Evolutionary conservation across 2,797 vertebrate species (phyloP).

Genomic region (Chanos chanos): DNA sequence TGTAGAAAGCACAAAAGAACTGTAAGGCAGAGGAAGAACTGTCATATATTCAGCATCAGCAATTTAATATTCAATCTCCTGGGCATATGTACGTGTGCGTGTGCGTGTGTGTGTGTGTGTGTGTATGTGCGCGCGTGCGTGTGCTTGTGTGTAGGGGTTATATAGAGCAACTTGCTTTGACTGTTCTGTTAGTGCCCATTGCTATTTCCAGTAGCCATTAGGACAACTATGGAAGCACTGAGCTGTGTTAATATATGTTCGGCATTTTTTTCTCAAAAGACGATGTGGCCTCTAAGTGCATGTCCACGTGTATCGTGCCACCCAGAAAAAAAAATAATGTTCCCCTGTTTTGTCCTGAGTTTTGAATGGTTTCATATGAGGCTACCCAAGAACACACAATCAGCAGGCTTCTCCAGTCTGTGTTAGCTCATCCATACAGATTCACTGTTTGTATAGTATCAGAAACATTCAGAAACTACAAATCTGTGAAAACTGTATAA

Average conservation of each 20-base stretch:
- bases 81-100: constrained; percentile 27
- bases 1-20: constrained; percentile 63
- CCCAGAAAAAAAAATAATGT: not conserved
- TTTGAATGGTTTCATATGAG: not conserved
- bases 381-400: not conserved
- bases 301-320: not conserved
- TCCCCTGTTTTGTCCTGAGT: constrained; percentile 2
- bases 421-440: not conserved
- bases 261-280: not conserved
- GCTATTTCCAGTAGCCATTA: constrained; percentile 48
- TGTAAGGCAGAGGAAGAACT: constrained; percentile 51
- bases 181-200: constrained; percentile 48
- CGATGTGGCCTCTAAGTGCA: not conserved
- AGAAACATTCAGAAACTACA: not conserved
- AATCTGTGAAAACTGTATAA: not conserved
- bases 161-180: no score
- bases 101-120: no score
- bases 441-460: not conserved
- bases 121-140: no score
- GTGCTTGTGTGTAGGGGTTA: no score
- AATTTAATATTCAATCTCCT: constrained; percentile 55
- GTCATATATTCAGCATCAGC: constrained; percentile 57
- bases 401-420: not conserved
- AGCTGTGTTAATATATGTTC: not conserved
- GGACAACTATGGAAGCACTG: constrained; percentile 13